Percentiles rank a stretch among this genome's conserved stretches.
Conservation (phyloP, 2,888 invertebrate genomes). For the Stictocephala bisonia region DNA sequence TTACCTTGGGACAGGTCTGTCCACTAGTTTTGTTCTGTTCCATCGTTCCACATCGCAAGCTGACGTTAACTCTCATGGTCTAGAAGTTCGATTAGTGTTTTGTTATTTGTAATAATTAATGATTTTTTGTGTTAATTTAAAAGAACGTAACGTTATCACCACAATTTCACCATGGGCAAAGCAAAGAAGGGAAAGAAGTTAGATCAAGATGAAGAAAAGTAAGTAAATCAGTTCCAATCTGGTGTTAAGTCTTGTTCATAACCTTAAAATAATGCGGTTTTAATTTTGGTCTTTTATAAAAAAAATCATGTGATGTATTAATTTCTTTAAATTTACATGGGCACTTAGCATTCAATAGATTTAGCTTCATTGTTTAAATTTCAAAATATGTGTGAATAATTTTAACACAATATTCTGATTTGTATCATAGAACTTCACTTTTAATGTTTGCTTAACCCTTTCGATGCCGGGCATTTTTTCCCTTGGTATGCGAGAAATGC, state of each 20-base stretch:
- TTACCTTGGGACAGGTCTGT: too few species aligned
- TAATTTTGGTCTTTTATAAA: not conserved
- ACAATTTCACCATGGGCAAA: slow-evolving; percentile 70
- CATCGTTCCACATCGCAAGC: too few species aligned
- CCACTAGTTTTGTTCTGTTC: too few species aligned
- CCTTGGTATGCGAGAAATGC: too few species aligned
- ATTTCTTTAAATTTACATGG: not conserved
- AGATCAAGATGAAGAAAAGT: slow-evolving; percentile 74
- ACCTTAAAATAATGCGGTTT: slow-evolving; percentile 45
- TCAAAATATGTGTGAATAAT: too few species aligned
- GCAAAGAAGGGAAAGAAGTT: slow-evolving; percentile 85
- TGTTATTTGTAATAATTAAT: too few species aligned
- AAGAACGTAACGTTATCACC: not conserved
- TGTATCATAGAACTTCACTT: too few species aligned
- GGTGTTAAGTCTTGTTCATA: slow-evolving; percentile 45
- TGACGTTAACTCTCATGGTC: too few species aligned
- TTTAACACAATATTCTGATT: too few species aligned
- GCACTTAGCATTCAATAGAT: not conserved
- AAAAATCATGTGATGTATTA: not conserved
- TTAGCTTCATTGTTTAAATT: not conserved
- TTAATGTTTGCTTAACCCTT: too few species aligned
- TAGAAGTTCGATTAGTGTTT: too few species aligned
- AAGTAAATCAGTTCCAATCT: slow-evolving; percentile 54
- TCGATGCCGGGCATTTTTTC: too few species aligned
- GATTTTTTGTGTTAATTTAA: slow-evolving; percentile 1